Percentiles rank a stretch among this genome's conserved stretches.
phyloP scores from a whole-genome alignment of 2,888 invertebrate species.

The Hedya salicella region DNA sequence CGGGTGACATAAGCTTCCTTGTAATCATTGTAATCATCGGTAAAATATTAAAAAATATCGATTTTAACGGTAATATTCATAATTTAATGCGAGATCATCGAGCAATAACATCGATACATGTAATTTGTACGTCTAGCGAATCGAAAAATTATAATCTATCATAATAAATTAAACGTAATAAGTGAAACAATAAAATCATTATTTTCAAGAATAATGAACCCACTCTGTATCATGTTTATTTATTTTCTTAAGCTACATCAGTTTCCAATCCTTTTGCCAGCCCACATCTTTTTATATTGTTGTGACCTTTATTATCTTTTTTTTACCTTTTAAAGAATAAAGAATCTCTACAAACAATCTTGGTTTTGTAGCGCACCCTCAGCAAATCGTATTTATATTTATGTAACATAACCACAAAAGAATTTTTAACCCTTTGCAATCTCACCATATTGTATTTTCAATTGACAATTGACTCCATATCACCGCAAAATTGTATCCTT shows the following conservation, averaged over 20 bases:
- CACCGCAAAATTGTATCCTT: constrained; percentile 20
- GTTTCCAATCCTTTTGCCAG: not conserved
- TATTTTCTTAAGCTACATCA: not conserved
- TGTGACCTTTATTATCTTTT: not conserved
- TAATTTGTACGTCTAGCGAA: too few species aligned
- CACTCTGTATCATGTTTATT: too few species aligned
- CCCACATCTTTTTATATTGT: not conserved
- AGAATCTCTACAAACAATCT: not conserved
- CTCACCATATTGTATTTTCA: not conserved
- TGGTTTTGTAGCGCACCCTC: not conserved
- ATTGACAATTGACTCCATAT: constrained; percentile 15
- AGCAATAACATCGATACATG: too few species aligned
- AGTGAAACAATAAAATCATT: too few species aligned
- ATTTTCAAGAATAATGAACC: too few species aligned
- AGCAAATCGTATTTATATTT: constrained; percentile 20
- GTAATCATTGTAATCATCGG: constrained; percentile 3
- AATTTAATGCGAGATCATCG: too few species aligned
- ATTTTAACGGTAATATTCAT: too few species aligned
- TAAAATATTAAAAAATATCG: not conserved
- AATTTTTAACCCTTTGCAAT: constrained; percentile 8
- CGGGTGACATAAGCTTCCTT: constrained; percentile 41
- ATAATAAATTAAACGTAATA: too few species aligned
- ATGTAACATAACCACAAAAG: constrained; percentile 18
- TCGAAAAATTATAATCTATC: too few species aligned
- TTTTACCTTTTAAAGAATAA: not conserved